Evolutionary conservation across 2,797 vertebrate genomes (phyloP).

Genomic region (Menidia menidia): DNA sequence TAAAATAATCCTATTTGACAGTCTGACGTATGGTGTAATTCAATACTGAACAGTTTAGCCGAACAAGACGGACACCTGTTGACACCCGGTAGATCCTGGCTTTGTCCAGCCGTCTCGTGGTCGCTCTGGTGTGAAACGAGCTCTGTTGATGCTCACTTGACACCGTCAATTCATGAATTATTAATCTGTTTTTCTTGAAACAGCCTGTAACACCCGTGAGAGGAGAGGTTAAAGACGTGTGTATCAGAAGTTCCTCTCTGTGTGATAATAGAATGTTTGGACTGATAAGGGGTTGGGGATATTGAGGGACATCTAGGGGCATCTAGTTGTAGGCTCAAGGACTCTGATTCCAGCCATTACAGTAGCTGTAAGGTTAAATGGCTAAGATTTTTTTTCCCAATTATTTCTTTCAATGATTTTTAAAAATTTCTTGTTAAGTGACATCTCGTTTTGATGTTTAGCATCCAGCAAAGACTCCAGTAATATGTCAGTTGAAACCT

Average conservation of each 20-base stretch:
- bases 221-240: not conserved
- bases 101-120: constrained; percentile 16
- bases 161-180: constrained; percentile 65
- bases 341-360: not conserved
- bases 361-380: not conserved
- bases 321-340: not conserved
- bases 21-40: not conserved
- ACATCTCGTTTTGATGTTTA: not conserved
- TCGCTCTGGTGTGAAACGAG: constrained; percentile 43
- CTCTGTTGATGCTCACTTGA: constrained; percentile 46
- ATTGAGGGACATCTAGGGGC: not conserved
- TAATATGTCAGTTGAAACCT: not conserved
- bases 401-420: not conserved
- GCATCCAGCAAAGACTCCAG: not conserved
- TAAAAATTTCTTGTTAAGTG: not conserved
- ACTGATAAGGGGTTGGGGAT: not conserved
- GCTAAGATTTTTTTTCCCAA: no score
- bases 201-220: not conserved
- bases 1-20: not conserved
- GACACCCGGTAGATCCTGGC: constrained; percentile 32
- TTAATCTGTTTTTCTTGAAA: constrained; percentile 65
- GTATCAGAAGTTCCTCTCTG: constrained; percentile 1
- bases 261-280: constrained; percentile 1
- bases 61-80: constrained; percentile 1
- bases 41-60: constrained; percentile 1